phyloP scores from a whole-genome alignment of 2,888 invertebrate genomes.

The Calliphora vomitoria region DNA sequence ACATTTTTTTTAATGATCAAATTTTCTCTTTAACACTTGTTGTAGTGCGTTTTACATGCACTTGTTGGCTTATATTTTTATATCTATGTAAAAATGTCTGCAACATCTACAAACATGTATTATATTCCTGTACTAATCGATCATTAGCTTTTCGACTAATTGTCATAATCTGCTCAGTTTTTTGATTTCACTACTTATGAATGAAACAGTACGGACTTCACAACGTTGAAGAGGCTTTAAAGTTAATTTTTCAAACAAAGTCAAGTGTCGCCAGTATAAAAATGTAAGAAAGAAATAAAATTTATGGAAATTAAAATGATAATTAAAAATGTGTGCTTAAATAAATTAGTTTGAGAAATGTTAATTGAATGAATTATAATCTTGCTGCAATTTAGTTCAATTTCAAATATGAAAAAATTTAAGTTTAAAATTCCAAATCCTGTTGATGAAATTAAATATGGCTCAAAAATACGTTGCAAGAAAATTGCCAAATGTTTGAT shows the following conservation, averaged over 20 bases:
- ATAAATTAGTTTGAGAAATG: not conserved
- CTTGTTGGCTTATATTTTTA: conserved; percentile 20
- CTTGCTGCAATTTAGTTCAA: not conserved
- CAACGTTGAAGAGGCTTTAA: not conserved
- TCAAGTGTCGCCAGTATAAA: not conserved
- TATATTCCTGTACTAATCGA: conserved; percentile 22
- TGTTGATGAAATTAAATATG: conserved; percentile 74
- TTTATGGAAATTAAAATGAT: not conserved
- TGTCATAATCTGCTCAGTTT: conserved; percentile 38
- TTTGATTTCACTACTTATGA: not conserved
- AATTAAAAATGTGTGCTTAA: not conserved
- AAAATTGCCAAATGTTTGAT: conserved; percentile 81
- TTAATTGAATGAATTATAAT: not conserved
- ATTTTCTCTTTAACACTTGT: conserved; percentile 55
- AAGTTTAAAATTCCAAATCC: conserved; percentile 70
- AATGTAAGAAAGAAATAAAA: not conserved
- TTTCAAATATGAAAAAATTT: conserved; percentile 71
- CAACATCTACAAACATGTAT: conserved; percentile 1
- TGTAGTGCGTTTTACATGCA: conserved; percentile 26
- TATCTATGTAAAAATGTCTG: not conserved
- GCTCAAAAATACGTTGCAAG: conserved; percentile 81
- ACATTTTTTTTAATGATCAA: conserved; percentile 10
- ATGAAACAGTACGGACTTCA: conserved; percentile 18
- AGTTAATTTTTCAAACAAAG: not conserved
- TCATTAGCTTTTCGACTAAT: conserved; percentile 57